These are phyloP conservation scores for Syngnathus scovelli DNA, from an alignment of 2,113 vertebrate species.

Conservation along the genomic window DNA sequence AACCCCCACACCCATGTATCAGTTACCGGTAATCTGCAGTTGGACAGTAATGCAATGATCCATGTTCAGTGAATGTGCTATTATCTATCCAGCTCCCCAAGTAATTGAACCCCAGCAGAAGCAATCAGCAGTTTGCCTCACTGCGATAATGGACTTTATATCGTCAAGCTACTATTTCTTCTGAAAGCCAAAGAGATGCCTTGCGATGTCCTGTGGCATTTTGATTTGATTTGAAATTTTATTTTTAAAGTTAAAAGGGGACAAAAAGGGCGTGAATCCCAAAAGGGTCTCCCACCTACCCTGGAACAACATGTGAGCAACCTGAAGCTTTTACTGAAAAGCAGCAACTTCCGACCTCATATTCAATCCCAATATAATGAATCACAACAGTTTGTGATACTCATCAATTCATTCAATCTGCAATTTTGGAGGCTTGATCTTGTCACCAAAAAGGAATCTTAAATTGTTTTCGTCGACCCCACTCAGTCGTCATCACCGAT, in stretches of 20 bases:
- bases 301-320: too few relatives aligned
- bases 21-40: conserved; percentile 26
- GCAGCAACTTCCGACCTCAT: not conserved
- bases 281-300: not conserved
- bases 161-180: conserved; percentile 16
- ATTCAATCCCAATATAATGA: too few relatives aligned
- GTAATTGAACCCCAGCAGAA: conserved; percentile 23
- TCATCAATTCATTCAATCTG: conserved; percentile 6
- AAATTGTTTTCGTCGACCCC: conserved; percentile 3
- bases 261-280: not conserved
- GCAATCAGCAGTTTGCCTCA: conserved; percentile 17
- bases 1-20: conserved; percentile 24
- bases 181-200: conserved; percentile 8
- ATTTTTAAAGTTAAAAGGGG: not conserved
- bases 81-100: conserved; percentile 34
- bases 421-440: not conserved
- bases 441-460: not conserved
- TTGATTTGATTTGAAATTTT: too few relatives aligned
- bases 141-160: conserved; percentile 34
- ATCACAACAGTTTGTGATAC: not conserved
- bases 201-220: not conserved
- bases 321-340: not conserved
- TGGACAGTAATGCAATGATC: conserved; percentile 46
- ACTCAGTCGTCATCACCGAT: conserved; percentile 4
- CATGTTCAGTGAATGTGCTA: conserved; percentile 19